A percentile compares a stretch with the other conserved stretches of the same genome.
Conservation (phyloP, 1,140 invertebrate species). For the Neocloeon triangulifer region DNA sequence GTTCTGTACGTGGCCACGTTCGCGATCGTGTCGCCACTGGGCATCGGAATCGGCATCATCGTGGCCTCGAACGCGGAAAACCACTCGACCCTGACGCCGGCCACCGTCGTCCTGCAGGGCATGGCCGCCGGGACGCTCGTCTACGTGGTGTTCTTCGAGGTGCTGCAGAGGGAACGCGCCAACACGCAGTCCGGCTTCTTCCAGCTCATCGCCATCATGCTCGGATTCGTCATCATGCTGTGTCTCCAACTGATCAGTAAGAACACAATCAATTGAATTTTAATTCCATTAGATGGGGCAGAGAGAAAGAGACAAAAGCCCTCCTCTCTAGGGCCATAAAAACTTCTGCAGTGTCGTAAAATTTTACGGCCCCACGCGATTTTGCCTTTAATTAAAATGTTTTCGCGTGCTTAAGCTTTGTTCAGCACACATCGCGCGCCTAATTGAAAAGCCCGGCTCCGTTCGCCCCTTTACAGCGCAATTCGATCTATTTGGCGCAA, state of each 20-base stretch:
- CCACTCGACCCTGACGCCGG: conserved; percentile 6
- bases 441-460: too few species aligned
- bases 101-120: conserved; percentile 39
- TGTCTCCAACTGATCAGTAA: conserved; percentile 50
- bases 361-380: too few species aligned
- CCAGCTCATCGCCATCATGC: conserved; percentile 41
- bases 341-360: too few species aligned
- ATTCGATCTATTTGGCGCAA: too few species aligned
- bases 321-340: not conserved
- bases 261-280: too few species aligned
- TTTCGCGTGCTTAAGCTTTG: too few species aligned
- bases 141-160: conserved; percentile 82
- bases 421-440: too few species aligned
- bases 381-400: conserved; percentile 1
- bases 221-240: conserved; percentile 57
- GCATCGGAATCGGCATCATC: conserved; percentile 33
- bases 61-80: conserved; percentile 9
- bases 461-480: too few species aligned
- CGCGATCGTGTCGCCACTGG: conserved; percentile 44
- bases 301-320: not conserved
- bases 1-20: conserved; percentile 31
- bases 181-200: conserved; percentile 38
- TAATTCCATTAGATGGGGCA: too few species aligned
- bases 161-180: conserved; percentile 50
- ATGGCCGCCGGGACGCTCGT: conserved; percentile 69